Evolutionary conservation across 2,113 vertebrate species (phyloP).

Genomic region (Acanthisitta chloris): DNA sequence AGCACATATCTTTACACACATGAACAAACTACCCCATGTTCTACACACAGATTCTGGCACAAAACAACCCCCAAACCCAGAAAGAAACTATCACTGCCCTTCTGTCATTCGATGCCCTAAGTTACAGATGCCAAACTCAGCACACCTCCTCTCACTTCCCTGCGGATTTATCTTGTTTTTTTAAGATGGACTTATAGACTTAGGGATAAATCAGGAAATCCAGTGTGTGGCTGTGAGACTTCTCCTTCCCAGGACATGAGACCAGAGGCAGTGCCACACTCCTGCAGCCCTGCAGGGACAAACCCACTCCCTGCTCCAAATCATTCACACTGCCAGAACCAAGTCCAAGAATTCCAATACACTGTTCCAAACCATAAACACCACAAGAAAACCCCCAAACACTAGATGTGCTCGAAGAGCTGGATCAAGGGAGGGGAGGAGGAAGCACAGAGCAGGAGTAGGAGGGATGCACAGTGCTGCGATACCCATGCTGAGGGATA

Average conservation of each 20-base stretch:
- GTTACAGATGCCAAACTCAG: background rate
- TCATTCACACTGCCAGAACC: background rate
- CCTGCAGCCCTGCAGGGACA: background rate
- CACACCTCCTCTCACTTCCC: background rate
- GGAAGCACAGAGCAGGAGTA: background rate
- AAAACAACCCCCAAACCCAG: background rate
- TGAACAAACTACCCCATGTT: fast-evolving
- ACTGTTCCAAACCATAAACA: fast-evolving
- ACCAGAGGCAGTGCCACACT: fast-evolving
- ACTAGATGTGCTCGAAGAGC: fast-evolving
- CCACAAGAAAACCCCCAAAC: background rate
- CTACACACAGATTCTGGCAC: fast-evolving
- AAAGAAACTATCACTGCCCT: background rate
- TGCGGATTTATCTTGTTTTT: background rate
- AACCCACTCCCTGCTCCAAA: fast-evolving
- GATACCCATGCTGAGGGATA: fast-evolving
- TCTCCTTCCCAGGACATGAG: background rate
- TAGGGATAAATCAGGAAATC: fast-evolving
- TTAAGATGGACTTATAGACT: background rate
- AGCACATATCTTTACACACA: background rate
- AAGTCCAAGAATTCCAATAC: fast-evolving
- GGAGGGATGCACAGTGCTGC: background rate
- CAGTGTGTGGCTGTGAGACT: fast-evolving
- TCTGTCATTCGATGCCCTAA: background rate
- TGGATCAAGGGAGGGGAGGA: fast-evolving